Evolutionary conservation across 1,140 invertebrate species (phyloP), one percentile per base, ranked within the genome.

Genomic region (Pogonus chalceus): DNA sequence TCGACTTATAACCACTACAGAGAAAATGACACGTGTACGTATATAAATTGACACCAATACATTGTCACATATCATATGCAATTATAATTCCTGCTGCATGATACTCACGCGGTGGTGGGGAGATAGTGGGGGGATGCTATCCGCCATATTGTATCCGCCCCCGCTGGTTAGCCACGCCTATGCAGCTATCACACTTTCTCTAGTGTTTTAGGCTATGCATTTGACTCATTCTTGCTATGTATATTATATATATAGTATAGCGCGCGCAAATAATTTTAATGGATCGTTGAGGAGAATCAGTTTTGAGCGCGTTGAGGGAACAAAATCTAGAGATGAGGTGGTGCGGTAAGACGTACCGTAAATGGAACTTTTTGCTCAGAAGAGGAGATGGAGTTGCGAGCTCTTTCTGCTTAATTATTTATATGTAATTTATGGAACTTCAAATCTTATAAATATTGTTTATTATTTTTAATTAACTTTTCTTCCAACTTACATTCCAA

Each of bases 131-230:
- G 62, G 58, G 60, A 60, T 62, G 60, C 64, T 60, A 61, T 68
- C 67, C 67, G 66, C 67, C 67, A 69, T 69, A 69, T 69, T 69
- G 67, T 69, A 66, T 63, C 65, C 67, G 67, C 67, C 67, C 67
- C 66, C 66, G 64, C 66, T 55, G 51, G 23, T 56, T 55, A 48
- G 49, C 63, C 61, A 62, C 67, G 67, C 67, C 67, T 56, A 61
- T 43, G 7, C 51, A 26, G 24, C 54, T 53, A 31, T 65, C 61
- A 58, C 56, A n/a, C 53, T 66, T 55, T 20, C 26, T 35, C 58
- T 20, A 31, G 49, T 26, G 23, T 18, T 46, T 31, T 56, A 35
- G 56, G 60, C 52, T 53, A 54, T 58, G 51, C 52, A 57, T 51
- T 55, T 46, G n/a, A 26, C 56, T 53, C 51, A 49, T 49, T 57